Evolutionary conservation across 1,140 invertebrate species (phyloP).

Genomic region (Halictus rubicundus): DNA sequence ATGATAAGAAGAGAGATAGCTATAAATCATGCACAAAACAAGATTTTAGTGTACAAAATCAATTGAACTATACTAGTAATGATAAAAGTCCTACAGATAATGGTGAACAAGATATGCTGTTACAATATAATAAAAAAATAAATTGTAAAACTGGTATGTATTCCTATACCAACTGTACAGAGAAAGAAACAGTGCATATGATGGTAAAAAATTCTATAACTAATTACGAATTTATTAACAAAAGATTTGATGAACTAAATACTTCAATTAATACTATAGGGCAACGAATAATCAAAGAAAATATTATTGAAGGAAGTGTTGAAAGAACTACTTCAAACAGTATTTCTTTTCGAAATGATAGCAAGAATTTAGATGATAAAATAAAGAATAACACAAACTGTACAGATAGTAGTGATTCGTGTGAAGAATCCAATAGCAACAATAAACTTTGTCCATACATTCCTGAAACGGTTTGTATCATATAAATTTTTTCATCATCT

Average conservation of each 20-base stretch:
- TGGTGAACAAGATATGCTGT: background rate
- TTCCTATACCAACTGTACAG: background rate
- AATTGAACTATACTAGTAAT: slow-evolving; percentile 18
- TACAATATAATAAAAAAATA: slow-evolving; percentile 9
- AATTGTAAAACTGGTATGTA: slow-evolving; percentile 48
- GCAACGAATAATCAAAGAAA: slow-evolving; percentile 43
- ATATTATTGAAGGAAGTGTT: slow-evolving; percentile 16
- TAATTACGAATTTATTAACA: slow-evolving; percentile 42
- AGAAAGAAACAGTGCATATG: background rate
- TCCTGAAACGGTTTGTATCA: slow-evolving; percentile 47
- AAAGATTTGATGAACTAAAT: slow-evolving; percentile 59
- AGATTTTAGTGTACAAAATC: background rate
- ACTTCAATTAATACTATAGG: slow-evolving; percentile 46
- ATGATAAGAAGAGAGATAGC: background rate
- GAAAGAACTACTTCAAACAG: slow-evolving; percentile 61
- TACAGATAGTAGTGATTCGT: slow-evolving; percentile 52
- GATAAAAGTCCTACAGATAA: background rate
- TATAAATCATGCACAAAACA: background rate
- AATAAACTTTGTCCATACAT: slow-evolving; percentile 59
- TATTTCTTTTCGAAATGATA: slow-evolving; percentile 69
- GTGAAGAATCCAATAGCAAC: slow-evolving; percentile 53
- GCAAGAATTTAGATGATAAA: slow-evolving; percentile 33
- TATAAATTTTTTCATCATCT: background rate
- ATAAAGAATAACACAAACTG: slow-evolving; percentile 27
- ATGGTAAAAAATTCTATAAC: slow-evolving; percentile 6